A percentile compares a stretch with the other conserved stretches of the same genome.
Evolutionary conservation across 2,888 invertebrate genomes (phyloP).

Genomic region (Meiosimyza platycephala): DNA sequence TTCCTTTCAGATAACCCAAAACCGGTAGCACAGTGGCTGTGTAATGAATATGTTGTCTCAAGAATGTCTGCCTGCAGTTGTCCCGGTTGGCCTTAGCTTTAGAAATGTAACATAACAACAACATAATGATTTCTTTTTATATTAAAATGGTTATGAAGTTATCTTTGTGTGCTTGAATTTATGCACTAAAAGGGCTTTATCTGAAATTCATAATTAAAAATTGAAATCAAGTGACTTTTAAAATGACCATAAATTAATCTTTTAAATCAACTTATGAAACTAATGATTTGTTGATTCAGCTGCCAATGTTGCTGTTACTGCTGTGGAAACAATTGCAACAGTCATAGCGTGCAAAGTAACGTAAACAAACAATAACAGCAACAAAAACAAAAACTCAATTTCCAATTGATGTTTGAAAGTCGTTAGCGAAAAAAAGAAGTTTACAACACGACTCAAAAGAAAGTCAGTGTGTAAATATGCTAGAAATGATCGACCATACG

Average conservation of each 20-base stretch:
- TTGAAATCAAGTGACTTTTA: no score
- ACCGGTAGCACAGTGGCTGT: no score
- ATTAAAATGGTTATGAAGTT: no score
- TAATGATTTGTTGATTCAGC: neutral
- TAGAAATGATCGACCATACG: constrained; percentile 2
- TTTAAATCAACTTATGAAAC: neutral
- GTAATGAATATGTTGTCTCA: no score
- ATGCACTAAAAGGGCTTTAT: no score
- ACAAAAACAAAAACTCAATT: neutral
- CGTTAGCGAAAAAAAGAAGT: neutral
- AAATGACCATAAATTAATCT: neutral
- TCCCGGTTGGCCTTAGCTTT: no score
- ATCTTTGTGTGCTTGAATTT: no score
- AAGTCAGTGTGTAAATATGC: constrained; percentile 6
- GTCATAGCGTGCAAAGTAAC: constrained; percentile 6
- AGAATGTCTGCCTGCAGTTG: no score
- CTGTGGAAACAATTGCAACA: neutral
- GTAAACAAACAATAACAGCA: neutral
- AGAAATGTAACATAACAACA: no score
- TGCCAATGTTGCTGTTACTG: neutral
- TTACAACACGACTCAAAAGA: neutral
- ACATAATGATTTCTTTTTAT: no score
- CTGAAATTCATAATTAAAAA: no score
- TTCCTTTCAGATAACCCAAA: no score
- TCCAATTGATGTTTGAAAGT: constrained; percentile 10